phyloP scores from a whole-genome alignment of 2,113 vertebrate genomes.

The Prinia subflava region DNA sequence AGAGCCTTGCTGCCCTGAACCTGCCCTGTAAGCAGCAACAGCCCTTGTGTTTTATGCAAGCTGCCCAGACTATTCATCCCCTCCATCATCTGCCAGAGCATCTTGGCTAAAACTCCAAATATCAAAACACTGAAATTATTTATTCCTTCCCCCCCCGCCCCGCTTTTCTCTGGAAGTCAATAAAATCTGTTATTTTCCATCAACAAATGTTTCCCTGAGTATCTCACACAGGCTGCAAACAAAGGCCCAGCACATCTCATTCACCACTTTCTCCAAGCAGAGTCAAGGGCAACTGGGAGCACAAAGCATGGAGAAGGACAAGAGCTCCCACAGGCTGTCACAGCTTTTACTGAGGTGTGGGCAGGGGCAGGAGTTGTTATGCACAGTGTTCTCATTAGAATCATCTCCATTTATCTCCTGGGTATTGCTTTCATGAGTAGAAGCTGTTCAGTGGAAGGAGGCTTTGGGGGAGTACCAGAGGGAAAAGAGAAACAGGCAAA shows the following conservation, averaged over 20 bases:
- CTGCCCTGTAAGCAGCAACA: not conserved
- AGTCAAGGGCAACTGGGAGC: not conserved
- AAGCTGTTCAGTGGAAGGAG: not conserved
- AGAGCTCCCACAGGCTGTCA: not conserved
- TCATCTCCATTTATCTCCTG: not conserved
- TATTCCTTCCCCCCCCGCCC: rapidly evolving
- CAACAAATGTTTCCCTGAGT: not conserved
- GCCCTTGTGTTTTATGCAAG: not conserved
- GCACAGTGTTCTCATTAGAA: not conserved
- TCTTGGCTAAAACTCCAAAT: not conserved
- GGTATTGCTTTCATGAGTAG: not conserved
- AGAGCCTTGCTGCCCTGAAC: not conserved
- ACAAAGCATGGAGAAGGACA: not conserved
- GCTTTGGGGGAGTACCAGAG: not conserved
- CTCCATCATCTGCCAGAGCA: not conserved
- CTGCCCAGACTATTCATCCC: not conserved
- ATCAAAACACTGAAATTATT: not conserved
- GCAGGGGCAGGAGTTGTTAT: not conserved
- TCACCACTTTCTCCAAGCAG: not conserved
- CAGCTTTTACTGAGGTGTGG: not conserved
- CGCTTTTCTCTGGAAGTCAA: not conserved
- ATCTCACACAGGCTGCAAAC: not conserved
- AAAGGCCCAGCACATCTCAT: not conserved
- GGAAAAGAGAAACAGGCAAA: not conserved
- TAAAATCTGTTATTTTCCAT: constrained; percentile 21